Conservation (phyloP, 2,113 vertebrate genomes). For the Brachypteracias leptosomus region DNA sequence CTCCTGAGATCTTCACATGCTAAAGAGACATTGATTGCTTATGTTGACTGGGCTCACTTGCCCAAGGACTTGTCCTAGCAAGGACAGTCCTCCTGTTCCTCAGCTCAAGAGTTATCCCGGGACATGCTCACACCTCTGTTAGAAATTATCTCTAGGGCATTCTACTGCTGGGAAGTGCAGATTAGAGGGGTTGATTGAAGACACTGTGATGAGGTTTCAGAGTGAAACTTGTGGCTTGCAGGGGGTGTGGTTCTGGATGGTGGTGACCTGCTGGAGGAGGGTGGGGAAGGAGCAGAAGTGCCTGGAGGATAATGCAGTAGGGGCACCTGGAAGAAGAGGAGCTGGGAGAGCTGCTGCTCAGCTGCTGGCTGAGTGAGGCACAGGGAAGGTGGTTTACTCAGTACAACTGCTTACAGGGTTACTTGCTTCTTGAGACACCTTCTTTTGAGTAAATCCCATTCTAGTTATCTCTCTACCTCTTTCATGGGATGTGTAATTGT, state of each 20-base stretch:
- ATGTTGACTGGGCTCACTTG: not conserved
- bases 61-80: too few species aligned
- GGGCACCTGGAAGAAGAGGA: not conserved
- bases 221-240: not conserved
- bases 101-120: not conserved
- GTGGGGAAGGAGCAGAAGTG: not conserved
- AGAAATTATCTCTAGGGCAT: too few species aligned
- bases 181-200: not conserved
- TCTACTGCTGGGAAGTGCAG: not conserved
- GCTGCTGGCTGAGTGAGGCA: not conserved
- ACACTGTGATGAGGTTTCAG: not conserved
- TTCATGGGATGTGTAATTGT: not conserved
- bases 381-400: not conserved
- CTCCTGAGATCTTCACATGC: not conserved
- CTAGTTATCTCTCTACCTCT: not conserved
- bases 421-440: not conserved
- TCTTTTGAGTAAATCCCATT: not conserved
- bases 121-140: rapidly evolving
- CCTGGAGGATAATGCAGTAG: not conserved
- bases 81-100: not conserved
- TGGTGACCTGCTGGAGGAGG: not conserved
- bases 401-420: not conserved
- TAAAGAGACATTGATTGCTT: not conserved
- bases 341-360: not conserved
- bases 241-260: not conserved